Evolutionary conservation across 2,113 vertebrate genomes (phyloP), one percentile per base, ranked within the genome.

Genomic region (Falco punctatus): DNA sequence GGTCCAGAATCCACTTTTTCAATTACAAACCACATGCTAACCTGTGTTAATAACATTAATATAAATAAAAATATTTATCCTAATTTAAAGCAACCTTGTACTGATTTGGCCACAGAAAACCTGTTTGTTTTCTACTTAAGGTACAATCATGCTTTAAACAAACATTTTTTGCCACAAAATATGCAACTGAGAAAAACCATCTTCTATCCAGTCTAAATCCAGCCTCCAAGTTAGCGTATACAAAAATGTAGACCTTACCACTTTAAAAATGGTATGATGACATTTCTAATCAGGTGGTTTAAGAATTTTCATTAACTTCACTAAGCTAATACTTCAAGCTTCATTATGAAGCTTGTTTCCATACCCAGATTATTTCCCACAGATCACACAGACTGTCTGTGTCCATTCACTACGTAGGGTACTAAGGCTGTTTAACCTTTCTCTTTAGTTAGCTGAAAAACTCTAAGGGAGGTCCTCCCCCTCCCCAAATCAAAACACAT

Each of bases 41-140:
- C 35, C 5, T 62, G 5, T 44, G 24, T 44, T 90, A 38, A 15
- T 17, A 92, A 46, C 40, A 90, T 28, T 49, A 90, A 59, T 28
- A 62, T 32, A 42, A 85, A 78, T 72, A 61, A 81, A 90, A 78
- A 54, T 4, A 92, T 38, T 83, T 48, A 65, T 19, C 44, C 67
- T 81, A 42, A 81, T 70, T 81, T 81, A 89, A 91, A 91, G 59
- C 32, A 81, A n/a, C 73, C 21, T 42, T 48, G 10, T 59, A 88
- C 24, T 90, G 79, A 65, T 51, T 84, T 40, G 27, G 33, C 67
- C 62, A 86, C 40, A 80, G 88, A 88, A 96, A 95, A 89, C 61
- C 33, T 81, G 81, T 71, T 94, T 77, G 30, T 84, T 93, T 94
- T 90, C 61, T 87, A 74, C 46, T 85, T 79, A 75, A 66, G 11